A percentile compares a stretch with the other conserved stretches of the same genome.
phyloP scores from a whole-genome alignment of 2,113 vertebrate genomes.

The Emydocephalus ijimae region DNA sequence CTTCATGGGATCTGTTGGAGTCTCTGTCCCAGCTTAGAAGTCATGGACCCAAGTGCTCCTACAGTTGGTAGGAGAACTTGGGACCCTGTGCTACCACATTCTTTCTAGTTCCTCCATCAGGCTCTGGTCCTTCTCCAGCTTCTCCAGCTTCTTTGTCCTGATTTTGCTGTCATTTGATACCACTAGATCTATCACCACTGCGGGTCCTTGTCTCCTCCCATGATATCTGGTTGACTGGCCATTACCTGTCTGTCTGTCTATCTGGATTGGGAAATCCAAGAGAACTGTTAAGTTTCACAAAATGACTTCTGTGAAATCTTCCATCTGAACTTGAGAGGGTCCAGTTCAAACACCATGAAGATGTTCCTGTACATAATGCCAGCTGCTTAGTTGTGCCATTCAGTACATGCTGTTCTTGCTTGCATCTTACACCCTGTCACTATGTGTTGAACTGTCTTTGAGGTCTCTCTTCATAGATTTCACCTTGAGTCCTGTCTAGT shows the following conservation, averaged over 20 bases:
- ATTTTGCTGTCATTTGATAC: not conserved
- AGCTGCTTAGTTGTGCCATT: not conserved
- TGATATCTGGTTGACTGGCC: not conserved
- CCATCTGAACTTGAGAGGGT: not conserved
- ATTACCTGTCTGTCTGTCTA: not conserved
- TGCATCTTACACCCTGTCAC: not conserved
- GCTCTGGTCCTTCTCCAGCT: not conserved
- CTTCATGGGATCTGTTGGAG: not conserved
- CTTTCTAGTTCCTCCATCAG: not conserved
- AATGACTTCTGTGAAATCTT: not conserved
- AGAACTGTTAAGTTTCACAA: no score
- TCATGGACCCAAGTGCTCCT: not conserved
- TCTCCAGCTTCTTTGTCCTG: not conserved
- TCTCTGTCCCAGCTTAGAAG: not conserved
- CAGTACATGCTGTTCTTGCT: not conserved
- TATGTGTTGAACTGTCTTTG: not conserved
- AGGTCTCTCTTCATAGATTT: not conserved
- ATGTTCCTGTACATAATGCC: not conserved
- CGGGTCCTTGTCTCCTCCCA: not conserved
- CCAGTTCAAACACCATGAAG: not conserved
- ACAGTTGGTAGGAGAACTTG: not conserved
- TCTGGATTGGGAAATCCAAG: not conserved
- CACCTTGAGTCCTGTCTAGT: not conserved
- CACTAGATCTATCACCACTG: not conserved
- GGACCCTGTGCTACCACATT: not conserved